phyloP scores from a whole-genome alignment of 2,113 vertebrate species.

The Podarcis cretensis region DNA sequence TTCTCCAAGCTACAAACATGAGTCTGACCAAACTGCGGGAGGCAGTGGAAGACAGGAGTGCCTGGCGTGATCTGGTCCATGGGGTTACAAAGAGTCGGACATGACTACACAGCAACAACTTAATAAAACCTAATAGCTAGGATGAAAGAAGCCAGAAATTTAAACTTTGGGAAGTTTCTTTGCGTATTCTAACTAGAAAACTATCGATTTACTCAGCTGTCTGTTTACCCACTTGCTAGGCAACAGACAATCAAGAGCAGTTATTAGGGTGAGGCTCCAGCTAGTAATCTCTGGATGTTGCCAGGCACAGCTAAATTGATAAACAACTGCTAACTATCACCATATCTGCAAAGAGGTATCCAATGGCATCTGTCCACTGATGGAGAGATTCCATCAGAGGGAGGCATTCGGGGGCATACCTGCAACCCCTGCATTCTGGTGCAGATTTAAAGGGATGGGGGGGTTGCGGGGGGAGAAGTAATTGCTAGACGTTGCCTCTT shows the following conservation, averaged over 20 bases:
- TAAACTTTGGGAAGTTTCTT: slow-evolving; percentile 34
- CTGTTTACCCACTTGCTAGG: slow-evolving; percentile 41
- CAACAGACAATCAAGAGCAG: slow-evolving; percentile 51
- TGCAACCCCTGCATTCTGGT: neutral
- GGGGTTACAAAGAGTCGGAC: too few relatives aligned
- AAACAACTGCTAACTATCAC: slow-evolving; percentile 25
- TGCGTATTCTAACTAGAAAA: slow-evolving; percentile 43
- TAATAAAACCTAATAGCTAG: slow-evolving; percentile 39
- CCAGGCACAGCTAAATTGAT: slow-evolving; percentile 2
- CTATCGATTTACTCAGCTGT: slow-evolving; percentile 42
- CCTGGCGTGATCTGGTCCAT: too few relatives aligned
- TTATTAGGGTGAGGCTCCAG: neutral
- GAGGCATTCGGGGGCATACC: neutral
- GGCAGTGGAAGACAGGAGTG: too few relatives aligned
- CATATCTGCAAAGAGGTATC: neutral
- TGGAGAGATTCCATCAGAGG: neutral
- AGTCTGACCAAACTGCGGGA: too few relatives aligned
- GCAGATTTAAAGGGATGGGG: neutral
- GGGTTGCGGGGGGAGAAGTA: neutral
- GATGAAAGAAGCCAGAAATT: slow-evolving; percentile 48
- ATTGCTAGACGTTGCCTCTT: too few relatives aligned
- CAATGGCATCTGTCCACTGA: neutral
- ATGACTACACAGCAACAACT: neutral
- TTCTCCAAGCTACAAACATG: too few relatives aligned
- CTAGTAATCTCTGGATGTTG: neutral